phyloP scores from a whole-genome alignment of 2,797 vertebrate species.

The Microctenopoma stevenorrisi region DNA sequence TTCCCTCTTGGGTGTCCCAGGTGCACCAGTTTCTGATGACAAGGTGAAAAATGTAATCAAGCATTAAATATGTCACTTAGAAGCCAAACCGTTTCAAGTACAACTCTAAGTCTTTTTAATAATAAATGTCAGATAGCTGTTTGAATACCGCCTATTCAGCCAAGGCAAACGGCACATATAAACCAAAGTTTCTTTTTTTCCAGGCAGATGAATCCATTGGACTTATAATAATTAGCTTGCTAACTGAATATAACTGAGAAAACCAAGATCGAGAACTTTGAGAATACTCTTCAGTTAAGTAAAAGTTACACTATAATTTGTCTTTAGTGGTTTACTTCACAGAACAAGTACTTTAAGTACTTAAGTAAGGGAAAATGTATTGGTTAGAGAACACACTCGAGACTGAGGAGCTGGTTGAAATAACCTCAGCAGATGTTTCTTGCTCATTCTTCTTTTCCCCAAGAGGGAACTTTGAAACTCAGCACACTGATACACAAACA shows the following conservation, averaged over 20 bases:
- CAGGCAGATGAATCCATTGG: slow-evolving; percentile 33
- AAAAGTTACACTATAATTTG: slow-evolving; percentile 11
- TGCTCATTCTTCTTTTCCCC: slow-evolving; percentile 10
- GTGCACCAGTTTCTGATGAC: slow-evolving; percentile 8
- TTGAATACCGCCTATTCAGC: slow-evolving; percentile 12
- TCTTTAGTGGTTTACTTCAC: slow-evolving; percentile 11
- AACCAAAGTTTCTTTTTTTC: slow-evolving; percentile 20
- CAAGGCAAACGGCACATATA: slow-evolving; percentile 18
- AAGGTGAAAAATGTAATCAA: slow-evolving; percentile 1
- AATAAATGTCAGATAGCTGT: slow-evolving; percentile 27
- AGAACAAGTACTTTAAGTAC: background rate
- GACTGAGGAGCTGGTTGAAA: slow-evolving; percentile 47
- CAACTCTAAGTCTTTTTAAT: slow-evolving; percentile 29
- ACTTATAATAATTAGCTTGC: slow-evolving; percentile 35
- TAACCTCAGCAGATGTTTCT: slow-evolving; percentile 65
- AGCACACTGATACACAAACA: slow-evolving; percentile 39
- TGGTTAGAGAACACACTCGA: slow-evolving; percentile 6
- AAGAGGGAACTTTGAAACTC: slow-evolving; percentile 34
- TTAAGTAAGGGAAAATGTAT: background rate
- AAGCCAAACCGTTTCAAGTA: background rate
- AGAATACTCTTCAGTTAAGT: slow-evolving; percentile 12
- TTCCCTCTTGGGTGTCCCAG: background rate
- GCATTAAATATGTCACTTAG: slow-evolving; percentile 6
- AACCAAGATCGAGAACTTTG: slow-evolving; percentile 13
- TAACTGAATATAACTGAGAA: slow-evolving; percentile 20